Evolutionary conservation across 1,140 invertebrate genomes (phyloP).

Genomic region (Teleopsis dalmanni): DNA sequence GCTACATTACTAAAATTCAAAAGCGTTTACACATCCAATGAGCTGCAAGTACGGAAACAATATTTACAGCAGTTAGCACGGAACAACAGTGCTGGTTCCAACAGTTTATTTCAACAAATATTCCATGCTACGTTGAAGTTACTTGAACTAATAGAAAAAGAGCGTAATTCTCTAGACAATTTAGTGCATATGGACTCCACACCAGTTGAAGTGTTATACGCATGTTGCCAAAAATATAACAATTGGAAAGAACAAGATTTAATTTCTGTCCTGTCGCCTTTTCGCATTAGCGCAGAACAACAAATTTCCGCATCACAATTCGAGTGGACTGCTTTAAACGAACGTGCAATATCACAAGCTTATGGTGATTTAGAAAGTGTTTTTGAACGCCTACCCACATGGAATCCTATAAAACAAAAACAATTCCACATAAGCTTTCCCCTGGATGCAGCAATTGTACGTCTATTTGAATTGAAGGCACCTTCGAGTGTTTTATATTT

Average conservation of each 20-base stretch:
- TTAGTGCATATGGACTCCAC: conserved; percentile 16
- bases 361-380: conserved; percentile 37
- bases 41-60: conserved; percentile 18
- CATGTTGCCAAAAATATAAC: conserved; percentile 30
- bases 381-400: conserved; percentile 38
- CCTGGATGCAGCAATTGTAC: conserved; percentile 28
- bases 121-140: conserved; percentile 28
- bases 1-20: conserved; percentile 44
- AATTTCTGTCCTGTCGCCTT: conserved; percentile 23
- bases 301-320: conserved; percentile 37
- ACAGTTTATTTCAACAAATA: conserved; percentile 31
- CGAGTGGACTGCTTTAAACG: conserved; percentile 40
- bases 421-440: conserved; percentile 42
- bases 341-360: conserved; percentile 34
- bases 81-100: conserved; percentile 22
- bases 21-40: conserved; percentile 4
- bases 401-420: conserved; percentile 35
- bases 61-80: conserved; percentile 27
- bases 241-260: conserved; percentile 41
- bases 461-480: conserved; percentile 30
- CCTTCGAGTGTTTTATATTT: conserved; percentile 31
- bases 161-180: conserved; percentile 10
- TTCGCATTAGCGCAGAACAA: conserved; percentile 29
- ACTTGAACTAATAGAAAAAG: conserved; percentile 27
- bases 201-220: conserved; percentile 35